Base-by-base conservation (phyloP, 1,140 invertebrate genomes). In the Pectinophora gossypiella region DNA sequence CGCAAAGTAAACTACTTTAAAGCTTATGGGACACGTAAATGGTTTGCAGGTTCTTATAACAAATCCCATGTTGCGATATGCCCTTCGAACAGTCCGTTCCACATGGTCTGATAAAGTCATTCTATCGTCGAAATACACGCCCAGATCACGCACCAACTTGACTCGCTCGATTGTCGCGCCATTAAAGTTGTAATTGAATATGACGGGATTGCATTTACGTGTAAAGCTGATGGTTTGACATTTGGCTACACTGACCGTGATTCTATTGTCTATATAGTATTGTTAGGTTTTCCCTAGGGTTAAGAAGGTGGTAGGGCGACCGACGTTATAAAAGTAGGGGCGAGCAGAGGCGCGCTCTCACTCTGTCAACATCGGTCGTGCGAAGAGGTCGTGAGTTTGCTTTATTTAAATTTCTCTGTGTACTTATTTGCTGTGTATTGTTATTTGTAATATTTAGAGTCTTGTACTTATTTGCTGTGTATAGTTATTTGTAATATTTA, bases 171-270 rank as follows among this genome's bases (percentile, higher is more conserved):
- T 46, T n/a, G 7, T 15, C 2, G 22, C 21, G 4, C 44, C 49
- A n/a, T 42, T 43, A 40, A 51, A 18, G 22, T 23, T 20, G 18
- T 51, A 51, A 51, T 40, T 42, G 13, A 5, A 51, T 2, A 20
- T 20, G 18, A 22, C 1, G 3, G 38, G 21, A 12, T 21, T 51
- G 20, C 2, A 9, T 23, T 51, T 51, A 2, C 49, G 35, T 4
- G 49, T 51, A 22, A 51, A 42, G 15, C 5, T n/a, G 3, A 51
- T 43, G 12, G 10, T 4, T 16, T 12, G 10, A 43, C 49, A 51
- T 43, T 51, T 51, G 22, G 2, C 3, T 4, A 51, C 16, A 43
- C 43, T 51, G 3, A 51, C 21, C 2, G 12, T 22, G 6, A 42
- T 23, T 6, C 19, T 3, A 18, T 51, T 40, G 3, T 12, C n/a